Conservation (phyloP, 53 echinoderm and acorn worm genomes). For the Henricia sp. region DNA sequence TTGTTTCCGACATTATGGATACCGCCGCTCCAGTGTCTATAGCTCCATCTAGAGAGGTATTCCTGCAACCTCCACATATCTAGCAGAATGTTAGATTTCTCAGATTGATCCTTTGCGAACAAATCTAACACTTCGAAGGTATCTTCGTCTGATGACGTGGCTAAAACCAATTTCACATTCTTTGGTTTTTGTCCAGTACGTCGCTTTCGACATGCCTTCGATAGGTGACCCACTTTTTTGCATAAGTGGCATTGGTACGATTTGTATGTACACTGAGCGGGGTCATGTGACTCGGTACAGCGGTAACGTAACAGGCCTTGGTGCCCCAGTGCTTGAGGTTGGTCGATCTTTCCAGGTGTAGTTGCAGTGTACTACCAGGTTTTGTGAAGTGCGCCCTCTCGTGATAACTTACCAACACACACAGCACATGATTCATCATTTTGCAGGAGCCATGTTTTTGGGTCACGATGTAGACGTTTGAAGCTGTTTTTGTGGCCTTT, state of each 20-base stretch:
- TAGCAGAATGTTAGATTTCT: neutral
- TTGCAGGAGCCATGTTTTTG: too few species aligned
- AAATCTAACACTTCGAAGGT: slow-evolving; percentile 22
- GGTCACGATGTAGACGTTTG: too few species aligned
- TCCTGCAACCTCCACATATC: neutral
- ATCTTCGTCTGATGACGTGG: neutral
- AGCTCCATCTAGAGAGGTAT: slow-evolving; percentile 50
- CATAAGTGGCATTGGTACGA: too few species aligned
- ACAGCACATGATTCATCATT: too few species aligned
- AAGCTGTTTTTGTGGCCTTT: too few species aligned
- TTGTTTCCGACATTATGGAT: slow-evolving; percentile 19
- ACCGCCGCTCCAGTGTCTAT: too few species aligned
- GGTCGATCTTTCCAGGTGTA: too few species aligned
- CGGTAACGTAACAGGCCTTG: slow-evolving; percentile 1
- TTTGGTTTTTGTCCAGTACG: slow-evolving; percentile 20
- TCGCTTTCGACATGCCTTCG: slow-evolving; percentile 55
- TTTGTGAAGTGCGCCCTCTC: slow-evolving; percentile 49
- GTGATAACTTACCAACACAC: too few species aligned
- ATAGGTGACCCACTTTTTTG: too few species aligned
- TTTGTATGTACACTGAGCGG: slow-evolving; percentile 14
- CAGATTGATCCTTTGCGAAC: neutral
- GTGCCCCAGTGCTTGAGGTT: neutral
- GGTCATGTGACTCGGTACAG: slow-evolving; percentile 19
- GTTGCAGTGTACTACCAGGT: neutral
- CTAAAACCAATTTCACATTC: neutral